Base-by-base conservation (phyloP, 1,140 invertebrate genomes). In the Bombyx mandarina region DNA sequence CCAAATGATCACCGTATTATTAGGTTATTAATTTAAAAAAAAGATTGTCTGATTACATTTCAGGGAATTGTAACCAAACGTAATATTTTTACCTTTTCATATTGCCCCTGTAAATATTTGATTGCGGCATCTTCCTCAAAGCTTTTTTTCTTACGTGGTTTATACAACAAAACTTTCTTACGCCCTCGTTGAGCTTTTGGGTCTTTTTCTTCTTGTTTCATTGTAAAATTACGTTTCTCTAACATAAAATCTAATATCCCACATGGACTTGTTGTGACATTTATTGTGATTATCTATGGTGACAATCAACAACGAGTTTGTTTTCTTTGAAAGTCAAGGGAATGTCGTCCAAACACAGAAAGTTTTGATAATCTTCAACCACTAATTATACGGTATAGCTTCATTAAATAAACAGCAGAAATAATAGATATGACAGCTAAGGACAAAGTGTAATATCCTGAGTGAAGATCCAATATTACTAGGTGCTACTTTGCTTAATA, bases 91-190 rank as follows among this genome's bases (percentile, higher is more conserved):
- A 86, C 77, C 69, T 75, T 75, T 47, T 91, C 81, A 73, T 94
- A 94, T 68, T 90, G 90, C 26, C 88, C 72, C 69, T 90, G 83
- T 52, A 95, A 82, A 63, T 90, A 89, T 60, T 89, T 75, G 58
- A 95, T 94, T 64, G 92, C 89, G 18, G 86, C 81, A 65, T 88
- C 88, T 73, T 93, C 92, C 35, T 89, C 79, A 3, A 77, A 76
- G 26, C 76, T 84, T 55, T 88, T 89, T 63, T 91, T 91, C 56
- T 90, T 90, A 50, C 83, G 79, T 26, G 88, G 83, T 67, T 88
- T 88, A 59, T 84, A 90, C 8, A 86, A 60, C 56, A 89, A 88
- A 53, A 69, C 44, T 52, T 88, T 73, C 63, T 88, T 89, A 51
- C 72, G 65, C 58, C 88, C 89, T 48, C 61, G 53, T 52, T 69